phyloP scores from a whole-genome alignment of 2,113 vertebrate genomes.

The Edolisoma coerulescens region DNA sequence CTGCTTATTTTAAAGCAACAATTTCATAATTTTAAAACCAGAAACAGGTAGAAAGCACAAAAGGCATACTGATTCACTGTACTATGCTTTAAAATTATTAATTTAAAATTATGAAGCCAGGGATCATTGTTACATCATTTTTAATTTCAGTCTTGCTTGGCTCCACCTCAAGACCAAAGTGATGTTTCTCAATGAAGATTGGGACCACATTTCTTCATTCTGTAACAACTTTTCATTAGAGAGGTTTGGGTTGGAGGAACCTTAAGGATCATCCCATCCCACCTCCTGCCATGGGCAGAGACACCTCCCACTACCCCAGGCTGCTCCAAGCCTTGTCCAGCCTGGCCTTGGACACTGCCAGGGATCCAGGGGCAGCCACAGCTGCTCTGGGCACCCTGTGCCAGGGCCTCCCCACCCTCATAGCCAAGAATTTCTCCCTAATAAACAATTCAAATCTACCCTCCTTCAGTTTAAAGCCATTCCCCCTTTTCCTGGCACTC shows the following conservation, averaged over 20 bases:
- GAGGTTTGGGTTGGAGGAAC: not conserved
- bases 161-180: not conserved
- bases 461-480: not conserved
- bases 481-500: not conserved
- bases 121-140: not conserved
- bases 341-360: not conserved
- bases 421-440: not conserved
- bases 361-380: not conserved
- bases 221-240: not conserved
- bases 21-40: not conserved
- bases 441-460: not conserved
- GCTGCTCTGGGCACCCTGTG: not conserved
- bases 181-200: fast-evolving
- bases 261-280: fast-evolving
- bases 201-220: not conserved
- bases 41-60: not conserved
- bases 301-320: not conserved
- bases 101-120: not conserved
- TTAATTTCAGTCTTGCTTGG: not conserved
- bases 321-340: fast-evolving
- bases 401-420: not conserved
- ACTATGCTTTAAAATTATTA: not conserved
- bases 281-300: not conserved
- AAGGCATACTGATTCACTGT: fast-evolving
- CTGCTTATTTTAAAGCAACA: not conserved